Evolutionary conservation across 1,140 invertebrate genomes (phyloP).

Genomic region (Drosophila parvula): DNA sequence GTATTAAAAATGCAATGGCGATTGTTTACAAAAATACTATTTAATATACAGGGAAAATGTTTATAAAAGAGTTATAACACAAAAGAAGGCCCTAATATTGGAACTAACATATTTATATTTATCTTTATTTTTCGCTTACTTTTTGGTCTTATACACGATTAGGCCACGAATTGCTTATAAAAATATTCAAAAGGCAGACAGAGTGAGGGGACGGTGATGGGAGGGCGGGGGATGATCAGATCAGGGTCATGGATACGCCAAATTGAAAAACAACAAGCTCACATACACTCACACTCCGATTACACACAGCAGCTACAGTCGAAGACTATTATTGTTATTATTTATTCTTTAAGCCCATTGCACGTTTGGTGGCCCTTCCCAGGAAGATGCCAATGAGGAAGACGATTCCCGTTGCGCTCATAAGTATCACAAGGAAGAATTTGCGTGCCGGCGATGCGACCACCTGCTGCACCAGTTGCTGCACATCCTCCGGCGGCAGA

Average conservation of each 20-base stretch:
- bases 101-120: constrained; percentile 43
- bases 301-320: constrained; percentile 61
- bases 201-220: constrained; percentile 7
- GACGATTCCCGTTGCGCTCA: constrained; percentile 89
- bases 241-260: constrained; percentile 31
- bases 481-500: constrained; percentile 87
- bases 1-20: not conserved
- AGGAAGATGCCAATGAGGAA: constrained; percentile 93
- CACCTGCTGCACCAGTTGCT: constrained; percentile 89
- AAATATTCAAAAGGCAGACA: constrained; percentile 51
- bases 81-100: constrained; percentile 52
- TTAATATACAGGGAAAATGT: constrained; percentile 66
- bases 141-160: constrained; percentile 77
- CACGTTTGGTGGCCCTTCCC: constrained; percentile 90
- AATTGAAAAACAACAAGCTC: constrained; percentile 53
- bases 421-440: constrained; percentile 90
- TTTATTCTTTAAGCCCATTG: constrained; percentile 88
- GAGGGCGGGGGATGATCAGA: constrained; percentile 30
- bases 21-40: constrained; percentile 69
- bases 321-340: constrained; percentile 53
- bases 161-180: constrained; percentile 70
- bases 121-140: constrained; percentile 44
- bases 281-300: constrained; percentile 43
- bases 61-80: constrained; percentile 53
- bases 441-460: constrained; percentile 89